Evolutionary conservation across 1,140 invertebrate species (phyloP).

Genomic region (Armadillidium nasatum): DNA sequence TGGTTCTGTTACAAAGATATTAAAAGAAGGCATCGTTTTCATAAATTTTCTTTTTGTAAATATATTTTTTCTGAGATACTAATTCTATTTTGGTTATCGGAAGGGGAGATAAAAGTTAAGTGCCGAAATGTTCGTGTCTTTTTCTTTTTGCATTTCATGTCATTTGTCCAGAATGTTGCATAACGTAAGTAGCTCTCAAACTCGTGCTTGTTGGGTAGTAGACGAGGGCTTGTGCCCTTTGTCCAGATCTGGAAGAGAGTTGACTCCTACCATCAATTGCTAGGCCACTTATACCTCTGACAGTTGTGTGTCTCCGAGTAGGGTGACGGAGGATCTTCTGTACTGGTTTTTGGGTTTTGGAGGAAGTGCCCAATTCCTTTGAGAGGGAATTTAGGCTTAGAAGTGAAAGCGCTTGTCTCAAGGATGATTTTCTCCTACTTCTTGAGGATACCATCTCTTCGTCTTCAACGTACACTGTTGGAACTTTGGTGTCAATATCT

Average conservation of each 20-base stretch:
- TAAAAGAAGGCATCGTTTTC: no score
- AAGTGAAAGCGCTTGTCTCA: not conserved
- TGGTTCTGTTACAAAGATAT: no score
- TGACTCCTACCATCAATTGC: not conserved
- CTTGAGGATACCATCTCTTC: not conserved
- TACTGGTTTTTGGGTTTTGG: not conserved
- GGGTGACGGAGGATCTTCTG: constrained; percentile 2
- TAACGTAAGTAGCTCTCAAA: no score
- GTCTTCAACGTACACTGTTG: not conserved
- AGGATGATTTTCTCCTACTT: not conserved
- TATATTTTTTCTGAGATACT: no score
- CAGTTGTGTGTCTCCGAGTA: not conserved
- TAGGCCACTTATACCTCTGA: not conserved
- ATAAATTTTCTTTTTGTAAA: no score
- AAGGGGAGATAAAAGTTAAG: no score
- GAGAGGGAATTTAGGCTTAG: not conserved
- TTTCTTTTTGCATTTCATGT: no score
- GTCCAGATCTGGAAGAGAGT: not conserved
- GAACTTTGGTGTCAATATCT: not conserved
- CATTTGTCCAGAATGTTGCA: no score
- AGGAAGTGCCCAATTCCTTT: not conserved
- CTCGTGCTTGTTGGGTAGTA: not conserved
- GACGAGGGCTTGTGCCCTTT: not conserved
- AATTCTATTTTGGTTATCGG: no score
- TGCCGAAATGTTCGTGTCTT: no score